Conservation (phyloP, 2,113 vertebrate species). For the Alouatta palliata region DNA sequence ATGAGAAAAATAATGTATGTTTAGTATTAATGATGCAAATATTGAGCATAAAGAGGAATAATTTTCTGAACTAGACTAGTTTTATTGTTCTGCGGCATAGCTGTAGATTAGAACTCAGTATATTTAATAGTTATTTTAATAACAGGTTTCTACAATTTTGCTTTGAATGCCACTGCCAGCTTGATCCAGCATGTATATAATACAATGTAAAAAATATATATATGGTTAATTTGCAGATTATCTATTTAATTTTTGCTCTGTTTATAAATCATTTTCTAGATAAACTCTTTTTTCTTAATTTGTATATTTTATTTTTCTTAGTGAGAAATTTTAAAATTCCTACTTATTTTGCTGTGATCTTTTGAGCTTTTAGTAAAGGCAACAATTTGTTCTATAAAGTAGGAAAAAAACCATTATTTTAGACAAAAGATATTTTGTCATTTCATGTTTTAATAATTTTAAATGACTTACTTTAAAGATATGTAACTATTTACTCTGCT, state of each 20-base stretch:
- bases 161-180: background rate
- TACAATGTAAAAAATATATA: background rate
- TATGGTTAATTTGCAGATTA: background rate
- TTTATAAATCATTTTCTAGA: background rate
- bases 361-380: background rate
- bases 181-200: background rate
- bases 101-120: background rate
- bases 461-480: background rate
- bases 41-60: background rate
- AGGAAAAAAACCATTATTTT: background rate
- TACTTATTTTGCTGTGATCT: background rate
- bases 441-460: background rate
- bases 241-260: background rate
- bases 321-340: background rate
- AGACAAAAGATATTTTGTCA: background rate
- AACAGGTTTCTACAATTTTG: background rate
- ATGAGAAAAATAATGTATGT: conserved; percentile 17
- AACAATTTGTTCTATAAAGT: background rate
- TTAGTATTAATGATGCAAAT: conserved; percentile 30
- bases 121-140: background rate
- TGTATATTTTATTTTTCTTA: background rate
- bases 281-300: background rate
- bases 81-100: background rate
- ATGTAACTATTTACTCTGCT: background rate
- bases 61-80: background rate